Base-by-base conservation (phyloP, 2,888 invertebrate genomes). In the Leptopilina myrica region DNA sequence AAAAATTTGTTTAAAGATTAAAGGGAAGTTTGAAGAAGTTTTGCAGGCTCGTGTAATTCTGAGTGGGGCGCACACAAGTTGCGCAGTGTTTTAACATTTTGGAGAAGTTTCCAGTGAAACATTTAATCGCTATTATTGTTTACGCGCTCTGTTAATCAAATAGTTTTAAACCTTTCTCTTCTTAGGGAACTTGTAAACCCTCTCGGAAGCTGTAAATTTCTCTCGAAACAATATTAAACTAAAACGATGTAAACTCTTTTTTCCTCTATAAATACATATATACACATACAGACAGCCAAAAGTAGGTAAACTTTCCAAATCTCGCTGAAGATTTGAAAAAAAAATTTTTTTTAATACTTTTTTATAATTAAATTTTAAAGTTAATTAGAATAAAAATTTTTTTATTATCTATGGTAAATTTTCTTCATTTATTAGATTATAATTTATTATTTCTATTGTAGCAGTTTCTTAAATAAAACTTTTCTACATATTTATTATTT, bases 101-200 rank as follows among this genome's bases (percentile, higher is more conserved):
- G 15, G 69, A 20, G 26, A 69, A 69, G 20, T 69, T 33, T 73
- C 33, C 33, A 53, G 26, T 12, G 73, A 26, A 73, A 53, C 26
- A 33, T 73, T 73, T 73, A n/a, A 73, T 73, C n/a, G 49, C 49
- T 53, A 69, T 53, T 69, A 69, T 73, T 73, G 69, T 33, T 73
- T 73, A 56, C 53, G 33, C n/a, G 26, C 53, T 56, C 33, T 73
- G 69, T 73, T 56, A 56, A 53, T 26, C 69, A 73, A 53, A 73
- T 73, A 53, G 69, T 73, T 73, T 14, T 6, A 12, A 56, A 56
- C 69, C 53, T 73, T 20, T 14, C 53, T 33, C 8, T 33, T n/a
- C 69, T 73, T 33, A 33, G 26, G n/a, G 53, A 56, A 73, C 26
- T 56, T 56, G 53, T 73, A 73, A 53, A 40, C 5, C 49, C 26